Percentiles rank a stretch among this genome's conserved stretches.
These are phyloP conservation scores for Bombus sibiricus DNA, from an alignment of 1,140 invertebrate genomes.

Conservation along the genomic window DNA sequence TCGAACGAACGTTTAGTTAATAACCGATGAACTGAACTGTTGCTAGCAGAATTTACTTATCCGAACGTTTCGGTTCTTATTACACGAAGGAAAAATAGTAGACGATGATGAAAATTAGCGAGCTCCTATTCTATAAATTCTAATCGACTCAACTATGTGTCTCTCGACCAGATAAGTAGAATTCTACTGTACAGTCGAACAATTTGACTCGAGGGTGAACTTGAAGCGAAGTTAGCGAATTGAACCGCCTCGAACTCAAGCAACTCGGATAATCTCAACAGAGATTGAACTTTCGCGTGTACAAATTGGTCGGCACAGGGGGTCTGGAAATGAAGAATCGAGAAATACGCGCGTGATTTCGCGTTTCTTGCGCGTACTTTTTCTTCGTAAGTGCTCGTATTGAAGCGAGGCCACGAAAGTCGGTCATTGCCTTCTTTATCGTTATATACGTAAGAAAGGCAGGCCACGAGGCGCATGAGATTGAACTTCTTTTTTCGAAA, in stretches of 20 bases:
- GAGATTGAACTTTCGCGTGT: background rate
- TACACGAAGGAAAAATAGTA: no score
- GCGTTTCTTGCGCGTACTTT: slow-evolving; percentile 18
- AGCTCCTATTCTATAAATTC: no score
- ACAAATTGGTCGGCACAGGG: background rate
- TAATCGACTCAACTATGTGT: no score
- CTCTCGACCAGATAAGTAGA: no score
- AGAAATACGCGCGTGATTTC: slow-evolving; percentile 33
- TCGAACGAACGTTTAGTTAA: no score
- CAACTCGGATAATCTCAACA: background rate
- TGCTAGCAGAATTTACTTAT: no score
- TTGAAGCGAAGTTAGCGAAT: background rate
- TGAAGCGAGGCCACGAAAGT: slow-evolving; percentile 47
- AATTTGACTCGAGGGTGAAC: background rate
- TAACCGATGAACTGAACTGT: no score
- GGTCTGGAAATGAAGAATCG: background rate
- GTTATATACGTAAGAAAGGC: slow-evolving; percentile 20
- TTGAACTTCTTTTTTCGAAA: slow-evolving; percentile 34
- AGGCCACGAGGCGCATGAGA: slow-evolving; percentile 9
- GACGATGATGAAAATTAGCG: no score
- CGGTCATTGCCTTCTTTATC: slow-evolving; percentile 50
- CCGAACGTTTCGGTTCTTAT: no score
- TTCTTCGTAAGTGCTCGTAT: slow-evolving; percentile 28
- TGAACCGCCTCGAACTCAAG: background rate
- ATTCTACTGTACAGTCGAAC: background rate